A percentile compares a stretch with the other conserved stretches of the same genome.
phyloP scores from a whole-genome alignment of 2,113 vertebrate genomes.

The Mohoua ochrocephala region DNA sequence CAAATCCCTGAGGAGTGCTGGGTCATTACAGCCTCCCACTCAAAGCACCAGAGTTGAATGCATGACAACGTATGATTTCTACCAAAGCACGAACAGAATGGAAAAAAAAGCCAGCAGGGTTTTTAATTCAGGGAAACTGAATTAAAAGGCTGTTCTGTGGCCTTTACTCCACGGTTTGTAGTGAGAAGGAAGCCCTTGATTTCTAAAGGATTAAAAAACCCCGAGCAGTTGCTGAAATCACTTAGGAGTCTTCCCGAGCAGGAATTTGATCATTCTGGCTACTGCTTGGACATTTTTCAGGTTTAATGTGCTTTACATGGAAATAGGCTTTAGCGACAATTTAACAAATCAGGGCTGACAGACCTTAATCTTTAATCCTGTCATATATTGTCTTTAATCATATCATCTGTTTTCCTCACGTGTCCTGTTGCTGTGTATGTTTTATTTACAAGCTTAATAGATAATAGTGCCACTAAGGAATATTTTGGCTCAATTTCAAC shows the following conservation, averaged over 20 bases:
- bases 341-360: constrained; percentile 19
- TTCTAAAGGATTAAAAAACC: neutral
- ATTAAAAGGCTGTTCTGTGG: neutral
- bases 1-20: neutral
- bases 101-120: neutral
- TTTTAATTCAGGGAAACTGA: neutral
- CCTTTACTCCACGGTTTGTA: neutral
- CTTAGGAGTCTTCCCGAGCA: neutral
- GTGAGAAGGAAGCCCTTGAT: neutral
- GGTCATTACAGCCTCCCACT: neutral
- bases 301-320: neutral
- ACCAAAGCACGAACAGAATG: neutral
- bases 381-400: constrained; percentile 28
- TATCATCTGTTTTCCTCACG: constrained; percentile 50
- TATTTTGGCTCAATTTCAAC: constrained; percentile 23
- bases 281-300: neutral
- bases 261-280: neutral
- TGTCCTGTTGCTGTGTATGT: constrained; percentile 53
- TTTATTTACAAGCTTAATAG: constrained; percentile 61
- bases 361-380: constrained; percentile 27
- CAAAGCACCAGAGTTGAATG: neutral
- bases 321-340: constrained; percentile 22
- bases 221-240: neutral
- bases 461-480: constrained; percentile 9
- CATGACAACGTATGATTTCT: neutral